Evolutionary conservation across 2,888 invertebrate species (phyloP).

Genomic region (Malthinus seriepunctatus): DNA sequence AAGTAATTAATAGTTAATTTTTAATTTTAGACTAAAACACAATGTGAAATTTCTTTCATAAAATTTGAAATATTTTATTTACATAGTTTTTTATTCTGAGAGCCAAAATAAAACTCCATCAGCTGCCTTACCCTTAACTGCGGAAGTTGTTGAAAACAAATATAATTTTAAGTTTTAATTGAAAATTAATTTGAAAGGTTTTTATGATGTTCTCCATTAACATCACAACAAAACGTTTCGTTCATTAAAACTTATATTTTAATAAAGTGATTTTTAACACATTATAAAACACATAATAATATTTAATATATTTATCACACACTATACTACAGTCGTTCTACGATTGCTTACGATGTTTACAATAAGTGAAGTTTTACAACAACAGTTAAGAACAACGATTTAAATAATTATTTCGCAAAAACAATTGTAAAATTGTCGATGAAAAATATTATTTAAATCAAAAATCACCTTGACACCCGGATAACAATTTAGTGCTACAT

Average conservation of each 20-base stretch:
- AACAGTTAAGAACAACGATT: constrained; percentile 46
- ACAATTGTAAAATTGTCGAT: neutral
- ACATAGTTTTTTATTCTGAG: too few relatives aligned
- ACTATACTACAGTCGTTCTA: constrained; percentile 52
- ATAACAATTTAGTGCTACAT: constrained; percentile 38
- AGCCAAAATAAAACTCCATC: too few relatives aligned
- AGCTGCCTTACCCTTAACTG: too few relatives aligned
- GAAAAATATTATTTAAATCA: constrained; percentile 27
- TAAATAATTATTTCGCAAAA: constrained; percentile 23
- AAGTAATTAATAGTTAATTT: too few relatives aligned
- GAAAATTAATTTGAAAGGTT: too few relatives aligned
- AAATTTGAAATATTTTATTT: too few relatives aligned
- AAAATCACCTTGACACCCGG: constrained; percentile 45
- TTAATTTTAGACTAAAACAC: too few relatives aligned
- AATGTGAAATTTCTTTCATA: too few relatives aligned
- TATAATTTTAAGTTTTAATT: too few relatives aligned
- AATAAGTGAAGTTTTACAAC: constrained; percentile 40
- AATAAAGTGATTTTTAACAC: constrained; percentile 23
- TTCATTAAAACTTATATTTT: constrained; percentile 23
- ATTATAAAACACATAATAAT: constrained; percentile 30
- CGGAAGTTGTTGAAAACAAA: too few relatives aligned
- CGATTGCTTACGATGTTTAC: constrained; percentile 37
- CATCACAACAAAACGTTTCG: constrained; percentile 6
- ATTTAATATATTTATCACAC: constrained; percentile 46
- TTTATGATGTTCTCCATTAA: neutral